These are phyloP conservation scores for Dryobates pubescens DNA, from an alignment of 2,797 vertebrate genomes.

Conservation along the genomic window DNA sequence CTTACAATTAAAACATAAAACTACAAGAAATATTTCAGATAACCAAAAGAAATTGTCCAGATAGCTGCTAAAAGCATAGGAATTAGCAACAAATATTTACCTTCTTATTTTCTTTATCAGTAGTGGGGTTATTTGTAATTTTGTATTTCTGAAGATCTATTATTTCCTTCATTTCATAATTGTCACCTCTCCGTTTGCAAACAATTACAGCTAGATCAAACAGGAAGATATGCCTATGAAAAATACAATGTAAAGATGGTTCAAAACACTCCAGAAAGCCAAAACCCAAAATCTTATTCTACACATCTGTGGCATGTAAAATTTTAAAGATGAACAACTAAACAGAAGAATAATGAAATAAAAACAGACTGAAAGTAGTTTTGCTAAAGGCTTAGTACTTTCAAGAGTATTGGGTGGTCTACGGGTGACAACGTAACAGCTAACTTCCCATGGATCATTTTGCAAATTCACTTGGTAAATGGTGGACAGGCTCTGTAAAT, in stretches of 20 bases:
- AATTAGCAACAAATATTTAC: constrained; percentile 68
- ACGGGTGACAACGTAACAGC: rapidly evolving
- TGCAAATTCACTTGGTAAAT: neutral
- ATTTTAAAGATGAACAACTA: neutral
- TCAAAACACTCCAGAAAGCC: neutral
- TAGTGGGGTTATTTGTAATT: constrained; percentile 95
- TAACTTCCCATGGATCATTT: neutral
- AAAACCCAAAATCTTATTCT: neutral
- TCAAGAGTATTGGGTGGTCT: neutral
- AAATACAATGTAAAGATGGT: neutral
- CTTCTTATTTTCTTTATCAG: constrained; percentile 97
- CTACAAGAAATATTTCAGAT: neutral
- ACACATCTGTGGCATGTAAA: neutral
- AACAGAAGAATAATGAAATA: neutral
- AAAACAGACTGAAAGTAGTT: neutral
- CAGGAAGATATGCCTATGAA: constrained; percentile 94
- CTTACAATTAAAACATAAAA: neutral
- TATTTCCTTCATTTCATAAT: constrained; percentile 97
- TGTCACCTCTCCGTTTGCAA: constrained; percentile 93
- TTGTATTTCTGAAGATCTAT: constrained; percentile 97
- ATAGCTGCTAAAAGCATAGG: neutral
- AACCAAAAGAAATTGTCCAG: neutral
- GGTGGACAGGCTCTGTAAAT: neutral
- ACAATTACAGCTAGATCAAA: constrained; percentile 95
- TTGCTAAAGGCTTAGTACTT: neutral